These are phyloP conservation scores for Tenodera sinensis DNA, from an alignment of 2,888 invertebrate species.

Conservation along the genomic window DNA sequence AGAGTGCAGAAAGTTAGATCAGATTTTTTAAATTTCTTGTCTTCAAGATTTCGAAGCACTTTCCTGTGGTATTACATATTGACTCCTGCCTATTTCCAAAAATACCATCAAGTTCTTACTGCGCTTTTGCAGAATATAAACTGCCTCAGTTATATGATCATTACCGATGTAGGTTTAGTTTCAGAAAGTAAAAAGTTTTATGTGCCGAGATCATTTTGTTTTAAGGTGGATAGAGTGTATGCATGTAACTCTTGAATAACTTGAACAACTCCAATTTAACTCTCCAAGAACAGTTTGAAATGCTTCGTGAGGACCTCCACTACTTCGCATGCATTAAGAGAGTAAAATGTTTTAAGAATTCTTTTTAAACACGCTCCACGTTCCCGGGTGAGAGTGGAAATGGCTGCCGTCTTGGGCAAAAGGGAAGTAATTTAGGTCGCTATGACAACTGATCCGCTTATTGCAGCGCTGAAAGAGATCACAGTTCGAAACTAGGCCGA, in stretches of 20 bases:
- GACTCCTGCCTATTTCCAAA: too few relatives aligned
- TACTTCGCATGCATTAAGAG: neutral
- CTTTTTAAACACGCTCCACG: neutral
- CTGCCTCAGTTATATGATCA: too few relatives aligned
- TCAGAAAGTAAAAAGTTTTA: neutral
- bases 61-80: too few relatives aligned
- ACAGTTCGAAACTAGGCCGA: neutral
- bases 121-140: too few relatives aligned
- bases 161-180: neutral
- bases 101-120: too few relatives aligned
- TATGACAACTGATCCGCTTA: constrained; percentile 10
- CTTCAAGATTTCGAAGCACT: too few relatives aligned
- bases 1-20: too few relatives aligned
- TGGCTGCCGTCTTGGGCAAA: neutral
- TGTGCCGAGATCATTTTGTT: neutral
- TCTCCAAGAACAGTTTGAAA: neutral
- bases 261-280: neutral
- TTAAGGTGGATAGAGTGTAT: neutral
- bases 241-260: neutral
- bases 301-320: neutral
- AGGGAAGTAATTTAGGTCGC: neutral
- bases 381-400: neutral
- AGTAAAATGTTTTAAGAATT: neutral
- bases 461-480: neutral
- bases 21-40: too few relatives aligned